Evolutionary conservation across 1,140 invertebrate genomes (phyloP), one percentile per base, ranked within the genome.

Genomic region (Aphelinus atriplicis): DNA sequence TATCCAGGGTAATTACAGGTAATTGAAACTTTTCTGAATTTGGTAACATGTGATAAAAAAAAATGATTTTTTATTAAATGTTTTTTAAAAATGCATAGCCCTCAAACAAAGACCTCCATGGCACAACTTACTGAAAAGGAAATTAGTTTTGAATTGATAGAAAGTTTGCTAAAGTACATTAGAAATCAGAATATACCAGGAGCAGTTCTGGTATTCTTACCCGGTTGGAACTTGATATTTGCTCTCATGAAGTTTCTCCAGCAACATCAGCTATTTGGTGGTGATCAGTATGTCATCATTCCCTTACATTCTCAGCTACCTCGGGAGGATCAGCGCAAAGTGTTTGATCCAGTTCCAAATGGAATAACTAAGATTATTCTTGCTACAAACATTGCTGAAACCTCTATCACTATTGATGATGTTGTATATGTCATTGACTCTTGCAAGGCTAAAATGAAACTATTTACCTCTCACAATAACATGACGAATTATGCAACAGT

Each of bases 351-450:
- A 0, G 94, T 95, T 3, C 92, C 94, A 0, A 83, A 89, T 0
- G 88, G 90, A 58, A 89, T 94, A 1, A 94, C 92, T 1, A 96
- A 96, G 90, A 92, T 97, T 57, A 97, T 98, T 80, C 83, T 97
- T 9, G 93, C 96, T 1, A 97, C 96, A 0, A 97, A 97, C 82
- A 96, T 98, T 80, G 96, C 96, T 0, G 96, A 98, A 89, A 96
- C 95, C 0, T 97, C 96, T 5, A 97, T 98, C 65, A 98, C 97
- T 3, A 99, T 99, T 78, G 95, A 99, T 83, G 97, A 99, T 84
- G 94, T 99, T 5, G 97, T 98, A 1, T 98, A 94, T 85, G 97
- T 99, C 1, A 95, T 99, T 80, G 97, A 99, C 86, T 94, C 94
- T 55, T 97, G 97, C 83, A 97, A 97, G 88, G 95, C 96, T 0